Conservation (phyloP, 2,797 vertebrate species). For the Chaetophractus vellerosus region DNA sequence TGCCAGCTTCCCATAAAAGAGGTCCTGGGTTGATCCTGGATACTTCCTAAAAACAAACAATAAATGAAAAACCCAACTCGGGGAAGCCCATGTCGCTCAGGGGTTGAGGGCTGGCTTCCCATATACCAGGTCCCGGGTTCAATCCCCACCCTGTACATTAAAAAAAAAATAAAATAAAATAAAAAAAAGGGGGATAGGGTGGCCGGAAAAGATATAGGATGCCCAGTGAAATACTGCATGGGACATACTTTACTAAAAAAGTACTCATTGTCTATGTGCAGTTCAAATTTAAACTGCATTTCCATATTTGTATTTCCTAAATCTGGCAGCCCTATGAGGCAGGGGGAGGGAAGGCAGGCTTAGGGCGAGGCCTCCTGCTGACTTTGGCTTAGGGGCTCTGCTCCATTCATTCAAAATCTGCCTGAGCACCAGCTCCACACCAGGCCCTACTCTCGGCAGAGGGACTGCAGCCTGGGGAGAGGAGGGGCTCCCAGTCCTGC, state of each 20-base stretch:
- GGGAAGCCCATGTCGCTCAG: too few species aligned
- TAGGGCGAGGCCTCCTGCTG: fast-evolving
- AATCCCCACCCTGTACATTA: too few species aligned
- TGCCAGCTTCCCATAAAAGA: too few species aligned
- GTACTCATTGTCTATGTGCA: fast-evolving
- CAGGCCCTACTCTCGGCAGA: fast-evolving
- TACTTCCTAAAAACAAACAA: too few species aligned
- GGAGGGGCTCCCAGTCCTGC: not conserved
- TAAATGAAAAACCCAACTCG: too few species aligned
- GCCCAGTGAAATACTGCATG: fast-evolving
- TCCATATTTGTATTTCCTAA: not conserved
- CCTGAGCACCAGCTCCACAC: not conserved
- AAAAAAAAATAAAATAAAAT: too few species aligned
- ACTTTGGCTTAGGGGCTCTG: not conserved
- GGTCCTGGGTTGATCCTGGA: too few species aligned
- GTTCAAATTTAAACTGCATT: fast-evolving
- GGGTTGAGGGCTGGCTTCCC: too few species aligned
- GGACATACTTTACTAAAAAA: not conserved
- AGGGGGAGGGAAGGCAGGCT: not conserved
- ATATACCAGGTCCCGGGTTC: too few species aligned
- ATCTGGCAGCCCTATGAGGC: not conserved
- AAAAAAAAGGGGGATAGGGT: not conserved
- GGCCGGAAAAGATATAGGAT: not conserved
- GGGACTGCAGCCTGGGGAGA: not conserved
- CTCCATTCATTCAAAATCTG: not conserved